Conservation (phyloP, 1,140 invertebrate genomes). For the Drosophila pectinifera region DNA sequence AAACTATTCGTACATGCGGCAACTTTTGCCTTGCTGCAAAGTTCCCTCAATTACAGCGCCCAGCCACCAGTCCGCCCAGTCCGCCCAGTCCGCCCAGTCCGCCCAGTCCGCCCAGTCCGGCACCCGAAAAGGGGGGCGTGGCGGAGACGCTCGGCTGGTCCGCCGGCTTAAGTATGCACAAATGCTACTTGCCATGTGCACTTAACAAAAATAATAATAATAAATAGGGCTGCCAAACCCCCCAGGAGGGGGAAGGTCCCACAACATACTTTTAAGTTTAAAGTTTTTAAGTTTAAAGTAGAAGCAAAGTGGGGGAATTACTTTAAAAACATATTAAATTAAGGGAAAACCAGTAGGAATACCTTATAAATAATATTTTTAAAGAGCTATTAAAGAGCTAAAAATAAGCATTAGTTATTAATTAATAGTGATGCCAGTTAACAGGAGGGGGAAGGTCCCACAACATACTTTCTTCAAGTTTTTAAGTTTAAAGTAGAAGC, state of each 20-base stretch:
- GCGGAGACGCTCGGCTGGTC: slow-evolving; percentile 15
- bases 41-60: slow-evolving; percentile 65
- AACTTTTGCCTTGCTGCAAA: slow-evolving; percentile 55
- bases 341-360: too few species aligned
- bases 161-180: slow-evolving; percentile 66
- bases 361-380: too few species aligned
- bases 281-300: too few species aligned
- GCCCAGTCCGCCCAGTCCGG: too few species aligned
- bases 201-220: slow-evolving; percentile 18
- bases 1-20: slow-evolving; percentile 76
- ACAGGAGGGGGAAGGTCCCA: not conserved
- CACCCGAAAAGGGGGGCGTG: slow-evolving; percentile 6
- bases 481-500: too few species aligned
- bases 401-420: too few species aligned
- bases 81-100: slow-evolving; percentile 1
- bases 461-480: too few species aligned
- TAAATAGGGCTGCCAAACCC: not conserved
- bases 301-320: too few species aligned
- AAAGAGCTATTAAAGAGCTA: too few species aligned
- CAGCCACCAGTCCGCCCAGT: not conserved
- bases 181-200: slow-evolving; percentile 33
- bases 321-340: too few species aligned
- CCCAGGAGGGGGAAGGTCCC: not conserved
- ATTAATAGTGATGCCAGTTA: not conserved
- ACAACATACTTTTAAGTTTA: too few species aligned